A percentile compares a stretch with the other conserved stretches of the same genome.
These are phyloP conservation scores for Spinibarbus caldwelli DNA, from an alignment of 2,797 vertebrate genomes.

Conservation along the genomic window DNA sequence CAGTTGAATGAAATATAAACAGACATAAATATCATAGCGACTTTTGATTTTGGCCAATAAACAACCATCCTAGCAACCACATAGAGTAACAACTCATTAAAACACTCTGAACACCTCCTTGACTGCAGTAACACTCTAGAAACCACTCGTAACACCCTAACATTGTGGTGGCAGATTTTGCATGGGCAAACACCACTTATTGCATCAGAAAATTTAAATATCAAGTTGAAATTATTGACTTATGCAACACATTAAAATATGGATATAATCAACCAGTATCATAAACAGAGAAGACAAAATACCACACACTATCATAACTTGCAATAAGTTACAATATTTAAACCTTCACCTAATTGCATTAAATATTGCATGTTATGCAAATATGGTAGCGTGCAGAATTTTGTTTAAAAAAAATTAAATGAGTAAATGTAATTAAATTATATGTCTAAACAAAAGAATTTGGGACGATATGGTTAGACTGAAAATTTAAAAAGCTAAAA, in stretches of 20 bases:
- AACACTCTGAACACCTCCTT: neutral
- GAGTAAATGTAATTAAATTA: neutral
- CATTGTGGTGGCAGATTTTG: neutral
- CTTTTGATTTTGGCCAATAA: neutral
- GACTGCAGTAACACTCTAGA: neutral
- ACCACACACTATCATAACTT: neutral
- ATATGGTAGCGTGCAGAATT: neutral
- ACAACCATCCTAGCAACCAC: neutral
- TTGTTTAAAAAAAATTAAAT: too few species aligned
- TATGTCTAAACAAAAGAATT: neutral
- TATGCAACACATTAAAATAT: neutral
- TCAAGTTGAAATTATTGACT: neutral
- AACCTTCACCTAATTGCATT: neutral
- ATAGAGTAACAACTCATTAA: neutral
- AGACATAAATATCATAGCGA: too few species aligned
- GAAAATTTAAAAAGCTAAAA: neutral
- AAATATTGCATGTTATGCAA: neutral
- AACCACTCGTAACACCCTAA: neutral
- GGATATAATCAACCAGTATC: neutral
- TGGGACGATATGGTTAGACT: neutral
- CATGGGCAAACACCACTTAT: neutral
- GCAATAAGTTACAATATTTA: neutral
- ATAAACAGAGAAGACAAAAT: neutral
- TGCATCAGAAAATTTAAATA: neutral
- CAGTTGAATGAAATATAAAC: neutral